A percentile compares a stretch with the other conserved stretches of the same genome.
Conservation (phyloP, 64 coral and sea anemone genomes). For the Stichodactyla mertensii region DNA sequence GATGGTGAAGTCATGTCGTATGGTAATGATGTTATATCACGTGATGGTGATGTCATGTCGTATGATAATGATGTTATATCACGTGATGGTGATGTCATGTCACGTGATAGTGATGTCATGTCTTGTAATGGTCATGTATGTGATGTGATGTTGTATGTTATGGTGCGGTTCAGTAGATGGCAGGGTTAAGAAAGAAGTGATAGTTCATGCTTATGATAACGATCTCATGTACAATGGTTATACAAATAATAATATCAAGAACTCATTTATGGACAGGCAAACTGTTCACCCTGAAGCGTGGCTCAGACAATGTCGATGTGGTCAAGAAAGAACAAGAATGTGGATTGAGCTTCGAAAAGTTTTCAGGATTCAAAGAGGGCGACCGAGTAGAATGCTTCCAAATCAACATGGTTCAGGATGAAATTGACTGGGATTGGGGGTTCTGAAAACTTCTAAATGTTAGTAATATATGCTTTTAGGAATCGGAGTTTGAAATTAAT, state of each 20-base stretch:
- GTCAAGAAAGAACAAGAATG: constrained; percentile 96
- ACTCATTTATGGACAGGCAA: constrained; percentile 40
- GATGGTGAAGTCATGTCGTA: not conserved
- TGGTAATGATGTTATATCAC: not conserved
- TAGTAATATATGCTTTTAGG: too few species aligned
- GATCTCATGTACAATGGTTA: not conserved
- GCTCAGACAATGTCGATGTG: constrained; percentile 54
- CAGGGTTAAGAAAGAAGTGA: too few species aligned
- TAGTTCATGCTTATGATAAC: too few species aligned
- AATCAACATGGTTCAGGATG: constrained; percentile 41
- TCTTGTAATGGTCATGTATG: not conserved
- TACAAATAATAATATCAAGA: not conserved
- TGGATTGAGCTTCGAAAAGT: constrained; percentile 87
- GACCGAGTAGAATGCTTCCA: constrained; percentile 73
- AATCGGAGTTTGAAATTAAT: too few species aligned
- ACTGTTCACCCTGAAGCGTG: constrained; percentile 65
- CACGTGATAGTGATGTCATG: not conserved
- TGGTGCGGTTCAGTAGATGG: too few species aligned
- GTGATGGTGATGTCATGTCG: not conserved
- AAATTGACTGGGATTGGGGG: constrained; percentile 94
- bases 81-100: not conserved
- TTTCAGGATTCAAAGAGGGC: constrained; percentile 78
- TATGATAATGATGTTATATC: not conserved
- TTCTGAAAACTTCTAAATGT: constrained; percentile 32
- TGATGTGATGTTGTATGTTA: too few species aligned